Evolutionary conservation across 2,888 invertebrate genomes (phyloP).

Genomic region (Heliconius sara): DNA sequence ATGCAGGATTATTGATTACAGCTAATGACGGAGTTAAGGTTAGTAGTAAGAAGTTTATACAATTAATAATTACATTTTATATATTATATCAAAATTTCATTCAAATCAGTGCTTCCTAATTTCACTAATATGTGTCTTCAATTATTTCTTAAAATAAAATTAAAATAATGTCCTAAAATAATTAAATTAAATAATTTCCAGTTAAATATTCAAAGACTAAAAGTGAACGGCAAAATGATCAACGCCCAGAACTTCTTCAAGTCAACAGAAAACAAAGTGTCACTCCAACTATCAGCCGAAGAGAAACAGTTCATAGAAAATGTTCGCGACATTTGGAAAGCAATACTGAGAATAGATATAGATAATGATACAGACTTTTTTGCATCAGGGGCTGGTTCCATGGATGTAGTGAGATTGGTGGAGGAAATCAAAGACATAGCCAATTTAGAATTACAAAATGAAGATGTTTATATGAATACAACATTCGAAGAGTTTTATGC

Average conservation of each 20-base stretch:
- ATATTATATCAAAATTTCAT: neutral
- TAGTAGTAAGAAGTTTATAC: conserved; percentile 10
- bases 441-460: conserved; percentile 91
- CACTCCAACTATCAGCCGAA: conserved; percentile 87
- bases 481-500: conserved; percentile 91
- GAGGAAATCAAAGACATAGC: conserved; percentile 95
- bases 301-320: conserved; percentile 88
- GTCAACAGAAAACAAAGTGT: conserved; percentile 80
- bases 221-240: conserved; percentile 92
- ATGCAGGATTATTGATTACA: conserved; percentile 90
- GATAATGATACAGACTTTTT: conserved; percentile 95
- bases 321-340: conserved; percentile 90
- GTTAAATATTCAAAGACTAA: conserved; percentile 91
- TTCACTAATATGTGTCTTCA: too few relatives aligned
- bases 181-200: conserved; percentile 58
- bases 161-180: neutral
- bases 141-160: too few relatives aligned
- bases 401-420: conserved; percentile 97
- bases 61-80: too few relatives aligned
- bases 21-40: conserved; percentile 92
- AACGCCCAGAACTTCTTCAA: conserved; percentile 91
- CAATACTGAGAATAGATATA: conserved; percentile 90
- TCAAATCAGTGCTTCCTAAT: neutral
- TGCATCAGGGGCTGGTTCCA: conserved; percentile 96
- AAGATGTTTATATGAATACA: conserved; percentile 96